These are phyloP conservation scores for Callimorpha dominula DNA, from an alignment of 2,888 invertebrate genomes.

Conservation along the genomic window DNA sequence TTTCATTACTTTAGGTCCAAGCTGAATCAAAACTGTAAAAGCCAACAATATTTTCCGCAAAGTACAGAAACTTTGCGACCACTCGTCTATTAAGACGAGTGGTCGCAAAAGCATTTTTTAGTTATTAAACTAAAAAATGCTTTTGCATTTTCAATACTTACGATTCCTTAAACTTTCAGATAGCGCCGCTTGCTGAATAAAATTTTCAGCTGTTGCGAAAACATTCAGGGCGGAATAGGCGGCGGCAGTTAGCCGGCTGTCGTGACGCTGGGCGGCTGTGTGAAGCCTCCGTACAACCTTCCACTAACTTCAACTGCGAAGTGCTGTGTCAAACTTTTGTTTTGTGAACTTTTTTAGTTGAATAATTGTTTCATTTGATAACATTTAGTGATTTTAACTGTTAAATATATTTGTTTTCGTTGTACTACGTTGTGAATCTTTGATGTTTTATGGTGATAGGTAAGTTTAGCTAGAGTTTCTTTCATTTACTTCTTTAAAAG, in stretches of 20 bases:
- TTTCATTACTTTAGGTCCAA: not conserved
- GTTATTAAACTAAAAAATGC: conserved; percentile 27
- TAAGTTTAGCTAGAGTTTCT: not conserved
- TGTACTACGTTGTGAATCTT: conserved; percentile 6
- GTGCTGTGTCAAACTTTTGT: conserved; percentile 46
- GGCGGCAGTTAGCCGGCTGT: conserved; percentile 72
- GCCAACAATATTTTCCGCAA: not conserved
- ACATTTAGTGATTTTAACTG: conserved; percentile 2
- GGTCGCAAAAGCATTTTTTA: too few relatives aligned
- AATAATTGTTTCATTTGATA: not conserved
- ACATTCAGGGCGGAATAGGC: conserved; percentile 62
- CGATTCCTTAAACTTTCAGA: conserved; percentile 51
- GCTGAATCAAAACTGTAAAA: not conserved
- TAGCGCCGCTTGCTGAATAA: conserved; percentile 62
- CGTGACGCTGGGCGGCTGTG: conserved; percentile 69
- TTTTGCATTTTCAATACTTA: conserved; percentile 35
- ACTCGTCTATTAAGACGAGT: conserved; percentile 13
- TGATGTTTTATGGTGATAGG: conserved; percentile 9
- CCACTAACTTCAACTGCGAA: conserved; percentile 43
- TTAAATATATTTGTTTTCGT: not conserved
- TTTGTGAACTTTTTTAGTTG: conserved; percentile 8
- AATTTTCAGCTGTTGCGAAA: conserved; percentile 66
- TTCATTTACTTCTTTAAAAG: not conserved
- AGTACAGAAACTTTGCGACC: not conserved
- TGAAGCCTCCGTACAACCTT: conserved; percentile 52